Base-by-base conservation (phyloP, 2,888 invertebrate species). In the Pammene aurita region DNA sequence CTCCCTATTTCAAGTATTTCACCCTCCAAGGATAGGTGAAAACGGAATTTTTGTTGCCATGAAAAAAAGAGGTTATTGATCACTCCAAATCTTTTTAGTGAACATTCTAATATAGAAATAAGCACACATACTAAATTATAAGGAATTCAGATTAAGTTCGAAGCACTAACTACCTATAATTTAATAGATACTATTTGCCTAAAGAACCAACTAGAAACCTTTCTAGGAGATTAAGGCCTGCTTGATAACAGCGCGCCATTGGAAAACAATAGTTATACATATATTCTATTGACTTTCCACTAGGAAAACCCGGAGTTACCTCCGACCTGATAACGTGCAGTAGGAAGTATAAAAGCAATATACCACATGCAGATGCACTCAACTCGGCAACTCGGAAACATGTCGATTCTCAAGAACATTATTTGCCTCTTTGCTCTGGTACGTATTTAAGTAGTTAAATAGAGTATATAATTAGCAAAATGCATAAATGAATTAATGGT, bases 321-420 rank as follows among this genome's bases (percentile, higher is more conserved):
- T 60, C 58, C 58, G 46, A 58, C 56, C 44, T 48, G 69, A 77
- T 76, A 75, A 78, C 75, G 72, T 72, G 55, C 72, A 73, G 73
- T 78, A 77, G 71, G 68, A 64, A 66, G 72, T 78, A 81, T 83
- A 84, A 80, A 84, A 80, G 77, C 78, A 62, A 73, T 74, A 67
- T 66, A 44, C 56, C 71, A 67, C 57, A 72, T 66, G 66, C 58
- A 72, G 61, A 67, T 46, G 57, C 63, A 71, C 70, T 65, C 50
- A 71, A 54, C 50, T 64, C 61, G 18, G 56, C 56, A 34, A 16
- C 56, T 34, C 41, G 46, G 41, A 46, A 67, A 68, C 60, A 82
- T 80, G 82, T 75, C 74, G 75, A 72, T 38, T 64, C 64, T 71
- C 38, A 76, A 73, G 63, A 72, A 73, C 42, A 68, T 70, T 57